Conservation (phyloP, 2,888 invertebrate species). For the Calliscelio sp. region DNA sequence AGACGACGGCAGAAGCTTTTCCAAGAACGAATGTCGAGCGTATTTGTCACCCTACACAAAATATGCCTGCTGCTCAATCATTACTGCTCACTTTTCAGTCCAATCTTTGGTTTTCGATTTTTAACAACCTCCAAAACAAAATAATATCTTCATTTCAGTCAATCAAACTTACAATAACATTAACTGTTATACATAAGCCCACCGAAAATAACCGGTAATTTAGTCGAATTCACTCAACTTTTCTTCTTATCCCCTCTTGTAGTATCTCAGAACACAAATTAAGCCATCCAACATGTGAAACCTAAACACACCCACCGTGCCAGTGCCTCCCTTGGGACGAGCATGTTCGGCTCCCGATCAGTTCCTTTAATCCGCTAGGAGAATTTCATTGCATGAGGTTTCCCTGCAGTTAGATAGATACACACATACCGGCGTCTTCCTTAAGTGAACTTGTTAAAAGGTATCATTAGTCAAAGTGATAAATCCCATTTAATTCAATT, state of each 20-base stretch:
- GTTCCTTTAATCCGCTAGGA: constrained; percentile 55
- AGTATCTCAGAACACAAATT: constrained; percentile 15
- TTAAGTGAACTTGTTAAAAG: constrained; percentile 63
- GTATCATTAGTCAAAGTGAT: constrained; percentile 56
- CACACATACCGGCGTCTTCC: constrained; percentile 52
- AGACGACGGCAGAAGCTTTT: constrained; percentile 55
- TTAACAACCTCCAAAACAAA: neutral
- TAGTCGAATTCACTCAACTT: constrained; percentile 14
- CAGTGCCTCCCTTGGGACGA: constrained; percentile 38
- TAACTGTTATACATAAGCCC: neutral
- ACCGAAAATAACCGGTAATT: neutral
- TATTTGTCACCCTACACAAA: constrained; percentile 44
- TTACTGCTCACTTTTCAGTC: constrained; percentile 33
- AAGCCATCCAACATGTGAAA: constrained; percentile 45
- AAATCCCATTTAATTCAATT: constrained; percentile 58
- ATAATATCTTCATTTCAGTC: neutral
- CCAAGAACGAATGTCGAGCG: constrained; percentile 37
- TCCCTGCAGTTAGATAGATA: constrained; percentile 40
- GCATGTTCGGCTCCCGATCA: constrained; percentile 63
- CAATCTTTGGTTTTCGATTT: neutral
- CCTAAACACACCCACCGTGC: constrained; percentile 39
- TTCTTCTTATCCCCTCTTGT: constrained; percentile 23
- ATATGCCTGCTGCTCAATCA: constrained; percentile 37
- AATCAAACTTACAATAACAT: neutral
- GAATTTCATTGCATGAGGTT: constrained; percentile 52